Percentiles rank a stretch among this genome's conserved stretches.
Evolutionary conservation across 2,888 invertebrate species (phyloP).

Genomic region (Seira sanloemensis): DNA sequence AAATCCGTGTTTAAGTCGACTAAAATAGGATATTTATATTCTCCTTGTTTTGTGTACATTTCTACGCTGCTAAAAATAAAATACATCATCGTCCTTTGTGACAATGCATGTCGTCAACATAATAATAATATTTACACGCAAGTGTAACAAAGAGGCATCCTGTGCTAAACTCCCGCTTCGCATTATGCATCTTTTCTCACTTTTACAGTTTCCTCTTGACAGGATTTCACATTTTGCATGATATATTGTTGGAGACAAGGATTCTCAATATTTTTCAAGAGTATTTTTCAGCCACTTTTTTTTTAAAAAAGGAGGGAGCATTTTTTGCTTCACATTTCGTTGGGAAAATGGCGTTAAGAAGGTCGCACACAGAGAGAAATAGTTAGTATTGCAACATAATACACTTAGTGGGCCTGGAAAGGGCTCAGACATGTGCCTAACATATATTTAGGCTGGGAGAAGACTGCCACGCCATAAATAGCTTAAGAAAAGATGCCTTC

Average conservation of each 20-base stretch:
- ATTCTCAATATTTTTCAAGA: slow-evolving; percentile 29
- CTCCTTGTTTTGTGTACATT: not conserved
- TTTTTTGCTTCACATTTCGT: no score
- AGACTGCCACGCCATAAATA: not conserved
- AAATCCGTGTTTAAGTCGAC: not conserved
- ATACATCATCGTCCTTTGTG: not conserved
- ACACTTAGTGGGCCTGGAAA: not conserved
- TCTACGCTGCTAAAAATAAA: not conserved
- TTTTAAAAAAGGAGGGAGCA: no score
- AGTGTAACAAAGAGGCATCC: slow-evolving; percentile 1
- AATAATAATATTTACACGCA: not conserved
- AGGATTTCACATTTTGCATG: slow-evolving; percentile 31
- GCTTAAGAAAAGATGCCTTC: not conserved
- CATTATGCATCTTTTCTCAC: slow-evolving; percentile 45
- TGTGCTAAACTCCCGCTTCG: slow-evolving; percentile 13
- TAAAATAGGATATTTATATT: not conserved
- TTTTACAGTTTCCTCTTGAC: not conserved
- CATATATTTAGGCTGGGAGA: not conserved
- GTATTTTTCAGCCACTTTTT: no score
- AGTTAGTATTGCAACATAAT: not conserved
- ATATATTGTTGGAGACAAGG: slow-evolving; percentile 55
- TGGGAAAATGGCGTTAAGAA: not conserved
- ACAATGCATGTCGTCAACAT: not conserved
- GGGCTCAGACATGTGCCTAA: not conserved
- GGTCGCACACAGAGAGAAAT: not conserved